Evolutionary conservation across 2,797 vertebrate genomes (phyloP), one percentile per base, ranked within the genome.

Genomic region (Pogoniulus pusillus): DNA sequence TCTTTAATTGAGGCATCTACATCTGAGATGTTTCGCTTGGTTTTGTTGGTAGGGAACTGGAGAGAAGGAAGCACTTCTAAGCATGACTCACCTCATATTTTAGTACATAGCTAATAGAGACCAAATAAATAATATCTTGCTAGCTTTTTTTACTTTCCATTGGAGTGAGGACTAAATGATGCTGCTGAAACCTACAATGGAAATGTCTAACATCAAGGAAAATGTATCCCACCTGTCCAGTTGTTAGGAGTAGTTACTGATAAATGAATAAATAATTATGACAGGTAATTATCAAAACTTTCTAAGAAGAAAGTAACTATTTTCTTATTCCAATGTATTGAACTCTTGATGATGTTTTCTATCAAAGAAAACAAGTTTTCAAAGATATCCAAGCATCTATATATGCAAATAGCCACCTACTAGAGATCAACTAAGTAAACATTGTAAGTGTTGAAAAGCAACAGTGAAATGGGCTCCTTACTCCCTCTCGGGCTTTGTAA

Each of bases 251-350:
- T 34, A 53, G 29, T 89, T 22, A n/a, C 89, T 91, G 73, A 82
- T 87, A 87, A 85, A 64, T 66, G 32, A 55, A 27, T 71, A 89
- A 94, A 85, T 62, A 89, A 58, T 34, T 59, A 79, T 64, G 22
- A 53, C 57, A 74, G 51, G 19, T 81, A 92, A 65, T 85, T 63
- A 85, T 59, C 45, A 72, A 75, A 81, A 82, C 7, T 23, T 83
- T 30, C 16, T 30, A 29, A 51, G 34, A 13, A 81, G 18, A 74
- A 92, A 79, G 47, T 37, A 85, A 41, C 43, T 80, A 2, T 71
- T 92, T 85, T 54, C 30, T 88, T 49, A 78, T 72, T 91, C 26
- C 30, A 54, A 1, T 23, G 16, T 55, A 71, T 27, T 62, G 45
- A 79, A 80, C 23, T 51, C 43, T 34, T 71, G 41, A n/a, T 58